Evolutionary conservation across 2,888 invertebrate genomes (phyloP).

Genomic region (Cantharis rustica): DNA sequence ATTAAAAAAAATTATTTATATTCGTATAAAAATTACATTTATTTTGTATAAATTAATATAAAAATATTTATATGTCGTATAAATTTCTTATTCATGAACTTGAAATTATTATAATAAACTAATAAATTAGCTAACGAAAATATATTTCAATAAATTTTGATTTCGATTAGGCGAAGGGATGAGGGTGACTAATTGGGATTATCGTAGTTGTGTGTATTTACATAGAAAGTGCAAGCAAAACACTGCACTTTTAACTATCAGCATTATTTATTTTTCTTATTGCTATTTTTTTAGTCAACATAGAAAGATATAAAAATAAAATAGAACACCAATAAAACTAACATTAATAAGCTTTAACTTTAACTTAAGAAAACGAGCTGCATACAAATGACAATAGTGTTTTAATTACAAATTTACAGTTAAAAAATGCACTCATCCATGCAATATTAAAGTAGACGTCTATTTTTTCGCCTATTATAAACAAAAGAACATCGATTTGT

Average conservation of each 20-base stretch:
- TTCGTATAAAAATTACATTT: background rate
- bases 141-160: background rate
- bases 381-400: constrained; percentile 18
- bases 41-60: background rate
- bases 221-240: background rate
- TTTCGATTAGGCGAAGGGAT: background rate
- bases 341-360: background rate
- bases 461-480: background rate
- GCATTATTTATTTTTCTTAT: background rate
- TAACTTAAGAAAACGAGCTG: constrained; percentile 6
- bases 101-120: background rate
- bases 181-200: constrained; percentile 1
- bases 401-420: constrained; percentile 15
- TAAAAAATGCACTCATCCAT: constrained; percentile 16
- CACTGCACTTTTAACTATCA: background rate
- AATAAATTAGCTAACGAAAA: background rate
- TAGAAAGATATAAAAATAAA: background rate
- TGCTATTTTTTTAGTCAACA: background rate
- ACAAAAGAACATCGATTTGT: background rate
- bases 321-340: constrained; percentile 2
- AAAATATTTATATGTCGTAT: background rate
- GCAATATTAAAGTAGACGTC: background rate
- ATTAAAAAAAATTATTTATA: background rate
- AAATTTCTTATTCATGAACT: background rate
- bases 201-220: background rate